Evolutionary conservation across 2,888 invertebrate genomes (phyloP), one percentile per base, ranked within the genome.

Genomic region (Luperina nickerlii): DNA sequence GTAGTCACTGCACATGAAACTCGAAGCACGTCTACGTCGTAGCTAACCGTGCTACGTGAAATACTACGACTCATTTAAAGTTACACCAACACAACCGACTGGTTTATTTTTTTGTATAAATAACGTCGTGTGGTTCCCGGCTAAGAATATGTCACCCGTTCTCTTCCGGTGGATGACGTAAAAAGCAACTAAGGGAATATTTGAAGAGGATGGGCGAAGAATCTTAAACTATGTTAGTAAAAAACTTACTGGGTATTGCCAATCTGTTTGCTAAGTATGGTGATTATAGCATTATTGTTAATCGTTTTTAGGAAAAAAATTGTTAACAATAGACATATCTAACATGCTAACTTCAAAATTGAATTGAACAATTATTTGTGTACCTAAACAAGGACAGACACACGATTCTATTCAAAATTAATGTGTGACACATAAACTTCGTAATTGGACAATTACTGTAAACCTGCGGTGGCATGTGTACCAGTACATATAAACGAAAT

Each of bases 391-490:
- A 86, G 78, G 83, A 79, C 80, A 84, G 76, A 79, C 85, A 90
- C 87, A 90, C 89, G 90, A 91, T 92, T 91, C 88, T 89, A 88
- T 91, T 89, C 85, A 83, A 80, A 78, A 74, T 86, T 88, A 91
- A 91, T 91, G 88, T 90, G 90, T 90, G 88, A 88, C 86, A 90
- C 88, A 91, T 88, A 90, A 92, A 90, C 90, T 91, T 91, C 90
- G 92, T 94, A 94, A 94, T 95, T 94, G 92, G 92, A 93, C 94
- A 94, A 95, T 95, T 94, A 95, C 88, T 91, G 92, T 93, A 91
- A 93, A 87, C 93, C 91, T 88, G 90, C 89, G 91, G 92, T 92
- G 87, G 94, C 93, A 92, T 94, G 92, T 93, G 90, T 92, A 89
- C 90, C 90, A 91, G 91, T 89, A 91, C 92, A 93, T 92, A 92